Evolutionary conservation across 2,888 invertebrate species (phyloP), one percentile per base, ranked within the genome.

Genomic region (Cremastobaeus sp.): DNA sequence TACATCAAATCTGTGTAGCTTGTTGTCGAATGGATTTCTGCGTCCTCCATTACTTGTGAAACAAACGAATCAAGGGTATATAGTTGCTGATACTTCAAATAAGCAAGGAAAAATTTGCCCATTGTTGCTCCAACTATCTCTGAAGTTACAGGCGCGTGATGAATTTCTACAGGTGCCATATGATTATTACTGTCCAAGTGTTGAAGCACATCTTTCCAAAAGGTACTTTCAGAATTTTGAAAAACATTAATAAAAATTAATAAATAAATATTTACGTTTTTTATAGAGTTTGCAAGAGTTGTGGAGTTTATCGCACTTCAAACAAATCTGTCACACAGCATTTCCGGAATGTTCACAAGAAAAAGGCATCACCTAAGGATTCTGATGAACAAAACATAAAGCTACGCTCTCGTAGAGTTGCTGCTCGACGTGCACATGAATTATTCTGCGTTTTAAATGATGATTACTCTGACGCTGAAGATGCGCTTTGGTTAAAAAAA

Each of bases 161-260:
- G n/a, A n/a, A n/a, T 47, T 55, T 32, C 8, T 14, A 21, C 30
- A 54, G 32, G 8, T 47, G 21, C 47, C 48, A 9, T 59, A 59
- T 47, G 55, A 66, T 11, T 54, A 34, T 37, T 66, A 32, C 55
- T 66, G 66, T 17, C 48, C 34, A 20, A 64, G 52, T 52, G 11
- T 45, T 28, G 11, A 35, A 14, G 8, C 15, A 12, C 11, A n/a
- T 6, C 43, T 43, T 21, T 21, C 11, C n/a, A 37, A 37, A 37
- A 37, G 37, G 32, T 32, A 14, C 15, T 37, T 37, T n/a, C n/a
- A n/a, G n/a, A n/a, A n/a, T n/a, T n/a, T n/a, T n/a, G n/a, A n/a
- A n/a, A n/a, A n/a, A n/a, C n/a, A n/a, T n/a, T n/a, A n/a, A n/a
- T n/a, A n/a, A n/a, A n/a, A n/a, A n/a, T n/a, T n/a, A n/a, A n/a